phyloP scores from a whole-genome alignment of 1,140 invertebrate genomes.

The Drosophila willistoni region DNA sequence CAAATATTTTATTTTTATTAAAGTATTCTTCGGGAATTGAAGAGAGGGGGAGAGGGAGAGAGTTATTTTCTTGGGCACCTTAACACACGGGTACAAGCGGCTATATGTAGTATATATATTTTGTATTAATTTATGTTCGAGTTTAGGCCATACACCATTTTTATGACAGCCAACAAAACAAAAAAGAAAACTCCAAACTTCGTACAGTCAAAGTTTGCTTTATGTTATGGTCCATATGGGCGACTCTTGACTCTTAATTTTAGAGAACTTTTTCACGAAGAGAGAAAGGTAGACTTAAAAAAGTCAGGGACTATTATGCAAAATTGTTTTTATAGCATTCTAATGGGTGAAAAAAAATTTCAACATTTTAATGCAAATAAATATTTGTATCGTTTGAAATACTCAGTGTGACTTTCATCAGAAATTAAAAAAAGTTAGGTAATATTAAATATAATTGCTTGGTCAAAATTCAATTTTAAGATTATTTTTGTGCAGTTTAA shows the following conservation, averaged over 20 bases:
- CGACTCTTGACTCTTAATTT: constrained; percentile 15
- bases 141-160: constrained; percentile 39
- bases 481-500: too few species aligned
- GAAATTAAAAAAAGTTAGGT: too few species aligned
- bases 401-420: too few species aligned
- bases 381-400: too few species aligned
- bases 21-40: constrained; percentile 32
- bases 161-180: constrained; percentile 59
- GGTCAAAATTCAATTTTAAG: too few species aligned
- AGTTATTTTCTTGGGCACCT: constrained; percentile 15
- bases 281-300: constrained; percentile 4
- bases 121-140: constrained; percentile 73
- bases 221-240: constrained; percentile 29
- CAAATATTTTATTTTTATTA: constrained; percentile 57
- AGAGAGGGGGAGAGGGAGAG: constrained; percentile 21
- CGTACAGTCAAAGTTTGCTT: constrained; percentile 59
- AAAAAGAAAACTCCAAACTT: constrained; percentile 37
- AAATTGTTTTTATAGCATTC: too few species aligned
- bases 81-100: neutral
- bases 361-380: too few species aligned
- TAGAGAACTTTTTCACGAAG: neutral
- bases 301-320: too few species aligned
- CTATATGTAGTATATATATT: constrained; percentile 46
- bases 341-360: too few species aligned
- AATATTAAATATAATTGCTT: too few species aligned